Base-by-base conservation (phyloP, 2,113 vertebrate genomes). In the Anarrhichthys ocellatus region DNA sequence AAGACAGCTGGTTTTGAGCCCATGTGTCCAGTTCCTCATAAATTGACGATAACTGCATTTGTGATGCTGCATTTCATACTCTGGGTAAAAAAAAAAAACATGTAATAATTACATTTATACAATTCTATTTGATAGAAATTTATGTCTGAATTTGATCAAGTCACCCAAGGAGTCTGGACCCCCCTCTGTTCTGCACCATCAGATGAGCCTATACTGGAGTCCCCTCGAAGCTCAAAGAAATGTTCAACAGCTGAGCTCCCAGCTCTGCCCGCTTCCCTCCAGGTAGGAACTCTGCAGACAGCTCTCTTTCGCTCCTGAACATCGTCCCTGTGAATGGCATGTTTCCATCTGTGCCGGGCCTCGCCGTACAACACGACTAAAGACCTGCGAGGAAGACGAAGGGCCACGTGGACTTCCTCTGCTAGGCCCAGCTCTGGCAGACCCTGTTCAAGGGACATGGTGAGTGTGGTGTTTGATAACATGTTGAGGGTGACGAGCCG, bases 401-500 rank as follows among this genome's bases (percentile, higher is more conserved):
- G 71, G 0, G 94, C 94, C 17, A 99, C 97, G 0, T 85, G 92
- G 71, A 97, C 95, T 40, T 96, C 95, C 29, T 76, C 95, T 1
- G 63, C 36, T 1, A 71, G 76, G 32, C 89, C 87, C 42, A 88
- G n/a, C 56, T 91, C 89, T 36, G 83, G 77, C 20, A 91, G 82
- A 36, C 88, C 91, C 70, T 78, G 70, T 8, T 92, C 95, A 0
- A 94, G 90, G 17, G 96, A 95, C 97, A 99, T 96, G 32, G 97
- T 97, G 22, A 99, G 90, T 7, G 96, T 92, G 0, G 97, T 99
- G 44, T 95, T 50, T 0, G 98, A 97, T 10, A 99, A 94, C 87
- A 99, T 93, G 92, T 96, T 99, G 73, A 99, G 82, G 78, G 96
- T 99, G 73, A 99, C 97, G 73, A 99, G 93, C 3, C 96, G 96